Percentiles rank a stretch among this genome's conserved stretches.
Conservation (phyloP, 2,888 invertebrate species). For the Drosophila flavopinicola region DNA sequence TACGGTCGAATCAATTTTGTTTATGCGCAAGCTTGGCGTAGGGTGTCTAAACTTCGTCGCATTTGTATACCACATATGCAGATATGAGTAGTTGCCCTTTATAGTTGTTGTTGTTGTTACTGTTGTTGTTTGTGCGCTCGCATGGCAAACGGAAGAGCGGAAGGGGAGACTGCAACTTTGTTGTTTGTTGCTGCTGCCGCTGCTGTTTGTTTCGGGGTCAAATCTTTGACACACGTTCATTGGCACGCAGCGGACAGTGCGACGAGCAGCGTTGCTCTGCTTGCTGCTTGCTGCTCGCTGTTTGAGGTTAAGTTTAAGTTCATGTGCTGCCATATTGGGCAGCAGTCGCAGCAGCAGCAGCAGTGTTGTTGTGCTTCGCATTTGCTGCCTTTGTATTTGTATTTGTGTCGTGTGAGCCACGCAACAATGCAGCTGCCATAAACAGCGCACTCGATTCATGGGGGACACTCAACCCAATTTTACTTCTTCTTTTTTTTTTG, state of each 20-base stretch:
- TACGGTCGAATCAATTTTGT: no score
- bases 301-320: constrained; percentile 65
- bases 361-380: constrained; percentile 29
- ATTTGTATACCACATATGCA: no score
- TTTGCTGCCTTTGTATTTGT: constrained; percentile 7
- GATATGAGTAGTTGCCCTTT: no score
- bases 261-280: constrained; percentile 16
- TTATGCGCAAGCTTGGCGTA: no score
- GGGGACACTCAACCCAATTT: constrained; percentile 51
- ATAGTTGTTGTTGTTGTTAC: no score
- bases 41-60: no score
- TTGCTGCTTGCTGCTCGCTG: constrained; percentile 7
- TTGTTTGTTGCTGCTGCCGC: no score
- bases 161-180: no score
- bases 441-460: constrained; percentile 32
- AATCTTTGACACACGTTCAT: constrained; percentile 30
- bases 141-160: no score
- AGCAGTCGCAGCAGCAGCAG: constrained; percentile 17
- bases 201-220: no score
- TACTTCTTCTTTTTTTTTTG: constrained; percentile 13
- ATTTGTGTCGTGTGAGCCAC: constrained; percentile 27
- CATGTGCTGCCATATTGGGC: constrained; percentile 59
- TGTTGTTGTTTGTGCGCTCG: no score
- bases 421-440: constrained; percentile 40
- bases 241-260: constrained; percentile 26